Conservation (phyloP, 37 sponge, comb jelly and placozoan species). For the Halichondria panicea region DNA sequence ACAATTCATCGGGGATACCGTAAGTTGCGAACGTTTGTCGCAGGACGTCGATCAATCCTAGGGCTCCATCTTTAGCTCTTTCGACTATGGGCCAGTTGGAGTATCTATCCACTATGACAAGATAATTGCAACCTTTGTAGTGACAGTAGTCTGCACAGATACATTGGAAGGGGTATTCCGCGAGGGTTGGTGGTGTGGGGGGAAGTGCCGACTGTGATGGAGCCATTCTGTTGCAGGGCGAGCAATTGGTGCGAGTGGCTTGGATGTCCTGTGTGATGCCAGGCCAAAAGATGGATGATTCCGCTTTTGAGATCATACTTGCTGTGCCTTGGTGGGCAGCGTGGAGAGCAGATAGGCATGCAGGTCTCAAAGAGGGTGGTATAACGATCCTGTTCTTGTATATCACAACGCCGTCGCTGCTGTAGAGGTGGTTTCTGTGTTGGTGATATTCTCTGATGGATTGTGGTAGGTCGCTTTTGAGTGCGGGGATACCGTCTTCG, state of each 20-base stretch:
- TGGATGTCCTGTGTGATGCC: constrained; percentile 17
- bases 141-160: constrained; percentile 14
- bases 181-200: constrained; percentile 7
- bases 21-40: constrained; percentile 24
- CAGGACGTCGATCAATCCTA: constrained; percentile 8
- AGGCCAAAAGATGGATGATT: constrained; percentile 19
- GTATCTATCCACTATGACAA: constrained; percentile 21
- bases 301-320: constrained; percentile 15
- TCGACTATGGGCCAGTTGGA: constrained; percentile 29
- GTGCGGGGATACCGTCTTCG: constrained; percentile 36
- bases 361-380: constrained; percentile 14
- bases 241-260: constrained; percentile 10
- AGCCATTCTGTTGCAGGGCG: constrained; percentile 13
- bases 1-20: constrained; percentile 23
- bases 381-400: constrained; percentile 16
- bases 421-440: constrained; percentile 23
- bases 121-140: neutral
- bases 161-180: constrained; percentile 16
- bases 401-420: constrained; percentile 19
- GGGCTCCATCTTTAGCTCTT: constrained; percentile 11
- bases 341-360: neutral
- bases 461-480: constrained; percentile 19
- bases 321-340: constrained; percentile 13
- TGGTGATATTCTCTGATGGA: constrained; percentile 29
- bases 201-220: constrained; percentile 16